Base-by-base conservation (phyloP, 2,113 vertebrate genomes). In the Struthio camelus region DNA sequence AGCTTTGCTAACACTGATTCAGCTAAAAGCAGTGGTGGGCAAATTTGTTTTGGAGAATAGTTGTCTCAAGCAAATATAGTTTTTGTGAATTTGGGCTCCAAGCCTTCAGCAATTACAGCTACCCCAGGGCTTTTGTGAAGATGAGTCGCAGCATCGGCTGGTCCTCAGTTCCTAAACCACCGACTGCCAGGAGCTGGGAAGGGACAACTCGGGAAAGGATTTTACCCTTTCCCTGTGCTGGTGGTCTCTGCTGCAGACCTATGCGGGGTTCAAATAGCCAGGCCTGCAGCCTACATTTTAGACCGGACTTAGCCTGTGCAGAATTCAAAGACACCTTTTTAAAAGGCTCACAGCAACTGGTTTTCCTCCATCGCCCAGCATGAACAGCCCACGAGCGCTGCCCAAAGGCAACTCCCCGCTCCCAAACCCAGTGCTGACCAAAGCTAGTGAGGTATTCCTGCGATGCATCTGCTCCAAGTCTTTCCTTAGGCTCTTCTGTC, bases 11-110 rank as follows among this genome's bases (percentile, higher is more conserved):
- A 81, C 84, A 48, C 70, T 77, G 51, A 58, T 76, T 83, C 46
- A 36, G 27, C 64, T 30, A 28, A 40, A 34, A 40, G 15, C 38
- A 22, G 71, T 10, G 59, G 13, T 62, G 81, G 92, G 89, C 76
- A 94, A 93, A 95, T 97, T 96, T 95, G 93, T 87, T 96, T 91
- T 91, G 13, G 62, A 73, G 75, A 19, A 44, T 17, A 14, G 70
- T 93, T 9, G 58, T 69, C 93, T 89, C n/a, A 1, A 90, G 71
- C 78, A 96, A 94, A 95, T 77, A 69, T 7, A n/a, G 79, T 73
- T 73, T 54, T 51, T 17, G 58, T 36, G 66, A 80, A 46, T 89
- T 50, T 19, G 85, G 58, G 48, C 72, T 77, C 30, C 48, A 44
- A 87, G 53, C 67, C 18, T 34, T 22, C 1, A 6, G 75, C 44